Percentiles rank a stretch among this genome's conserved stretches.
Evolutionary conservation across 2,888 invertebrate species (phyloP).

Genomic region (Cheilosia vernalis): DNA sequence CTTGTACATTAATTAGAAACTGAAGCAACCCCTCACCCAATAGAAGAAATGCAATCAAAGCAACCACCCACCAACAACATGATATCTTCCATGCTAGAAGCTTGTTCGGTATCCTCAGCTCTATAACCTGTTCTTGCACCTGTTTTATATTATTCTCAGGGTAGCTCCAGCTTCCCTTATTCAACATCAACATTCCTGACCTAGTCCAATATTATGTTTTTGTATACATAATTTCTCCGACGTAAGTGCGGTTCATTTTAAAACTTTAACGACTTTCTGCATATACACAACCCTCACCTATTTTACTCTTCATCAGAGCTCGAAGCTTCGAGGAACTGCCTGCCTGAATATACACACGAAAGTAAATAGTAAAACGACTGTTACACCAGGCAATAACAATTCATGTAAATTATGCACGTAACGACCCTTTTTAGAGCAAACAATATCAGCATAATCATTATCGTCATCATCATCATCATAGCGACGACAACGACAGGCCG

Average conservation of each 20-base stretch:
- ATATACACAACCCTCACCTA: conserved; percentile 27
- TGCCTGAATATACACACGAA: conserved; percentile 29
- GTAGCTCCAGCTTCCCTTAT: conserved; percentile 32
- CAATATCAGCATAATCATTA: conserved; percentile 70
- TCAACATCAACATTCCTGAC: conserved; percentile 59
- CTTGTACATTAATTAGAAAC: conserved; percentile 42
- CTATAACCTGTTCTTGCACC: conserved; percentile 29
- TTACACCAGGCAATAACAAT: conserved; percentile 68
- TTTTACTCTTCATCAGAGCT: conserved; percentile 30
- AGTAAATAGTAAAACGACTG: conserved; percentile 67
- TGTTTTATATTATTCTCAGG: conserved; percentile 30
- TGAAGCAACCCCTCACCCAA: not conserved
- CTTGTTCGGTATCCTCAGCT: conserved; percentile 1
- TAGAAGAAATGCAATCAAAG: not conserved
- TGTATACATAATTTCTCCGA: conserved; percentile 20
- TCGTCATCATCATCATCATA: conserved; percentile 31
- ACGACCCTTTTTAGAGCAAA: conserved; percentile 72
- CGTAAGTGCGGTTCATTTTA: conserved; percentile 15
- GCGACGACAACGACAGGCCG: not conserved
- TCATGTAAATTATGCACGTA: conserved; percentile 74
- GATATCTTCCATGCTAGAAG: conserved; percentile 24
- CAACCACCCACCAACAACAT: conserved; percentile 14
- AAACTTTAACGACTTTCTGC: conserved; percentile 35
- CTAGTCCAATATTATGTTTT: conserved; percentile 52
- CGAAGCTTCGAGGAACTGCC: conserved; percentile 5